These are phyloP conservation scores for Tineola bisselliella DNA, from an alignment of 2,888 invertebrate species.

Conservation along the genomic window DNA sequence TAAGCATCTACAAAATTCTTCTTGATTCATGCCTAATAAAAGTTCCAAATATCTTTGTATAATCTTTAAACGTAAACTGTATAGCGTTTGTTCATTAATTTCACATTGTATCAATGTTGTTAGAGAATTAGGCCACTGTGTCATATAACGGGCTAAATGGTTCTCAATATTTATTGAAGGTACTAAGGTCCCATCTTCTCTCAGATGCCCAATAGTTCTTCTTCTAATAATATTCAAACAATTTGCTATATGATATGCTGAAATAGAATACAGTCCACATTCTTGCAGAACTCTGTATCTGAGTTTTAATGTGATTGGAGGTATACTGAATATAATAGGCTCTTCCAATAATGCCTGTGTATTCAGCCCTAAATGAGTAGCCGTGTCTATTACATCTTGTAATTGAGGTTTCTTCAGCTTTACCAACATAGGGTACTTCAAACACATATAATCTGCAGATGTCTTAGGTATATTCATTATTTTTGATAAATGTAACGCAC, in stretches of 20 bases:
- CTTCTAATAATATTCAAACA: constrained; percentile 42
- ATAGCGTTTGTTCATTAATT: constrained; percentile 35
- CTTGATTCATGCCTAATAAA: constrained; percentile 40
- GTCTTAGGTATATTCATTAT: constrained; percentile 35
- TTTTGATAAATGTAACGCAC: constrained; percentile 27
- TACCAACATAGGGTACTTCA: constrained; percentile 42
- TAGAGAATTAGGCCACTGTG: constrained; percentile 58
- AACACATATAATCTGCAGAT: constrained; percentile 36
- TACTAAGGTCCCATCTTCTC: constrained; percentile 29
- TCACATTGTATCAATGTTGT: constrained; percentile 47
- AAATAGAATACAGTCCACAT: constrained; percentile 42
- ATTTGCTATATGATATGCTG: constrained; percentile 27
- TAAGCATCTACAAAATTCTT: constrained; percentile 46
- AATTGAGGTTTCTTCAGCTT: constrained; percentile 34
- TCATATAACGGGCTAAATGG: constrained; percentile 47
- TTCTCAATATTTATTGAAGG: constrained; percentile 45
- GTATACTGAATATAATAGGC: constrained; percentile 41
- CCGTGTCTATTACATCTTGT: constrained; percentile 28
- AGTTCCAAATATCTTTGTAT: constrained; percentile 55
- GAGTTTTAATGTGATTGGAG: constrained; percentile 46
- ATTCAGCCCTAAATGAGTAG: constrained; percentile 38
- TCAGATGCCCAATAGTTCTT: constrained; percentile 41
- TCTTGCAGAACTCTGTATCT: constrained; percentile 46
- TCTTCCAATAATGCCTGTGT: constrained; percentile 32
- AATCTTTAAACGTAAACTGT: constrained; percentile 44